Percentiles rank a stretch among this genome's conserved stretches.
These are phyloP conservation scores for Hybos culiciformis DNA, from an alignment of 2,888 invertebrate genomes.

Conservation along the genomic window DNA sequence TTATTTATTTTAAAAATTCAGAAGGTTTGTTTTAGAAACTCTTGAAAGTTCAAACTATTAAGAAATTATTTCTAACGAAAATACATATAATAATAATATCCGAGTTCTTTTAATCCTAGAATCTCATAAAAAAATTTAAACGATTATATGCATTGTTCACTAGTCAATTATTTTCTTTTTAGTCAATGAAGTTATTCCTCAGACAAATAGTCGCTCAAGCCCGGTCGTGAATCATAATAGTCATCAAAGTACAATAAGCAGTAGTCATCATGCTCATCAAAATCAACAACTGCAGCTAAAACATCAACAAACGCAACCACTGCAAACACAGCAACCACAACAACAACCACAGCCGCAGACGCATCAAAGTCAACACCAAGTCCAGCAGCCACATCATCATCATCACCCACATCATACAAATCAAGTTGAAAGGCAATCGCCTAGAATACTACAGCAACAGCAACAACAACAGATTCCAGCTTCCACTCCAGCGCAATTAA, in stretches of 20 bases:
- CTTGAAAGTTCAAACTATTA: too few species aligned
- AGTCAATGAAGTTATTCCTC: slow-evolving; percentile 7
- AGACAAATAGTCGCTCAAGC: slow-evolving; percentile 11
- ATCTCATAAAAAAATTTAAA: too few species aligned
- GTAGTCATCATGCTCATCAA: slow-evolving; percentile 9
- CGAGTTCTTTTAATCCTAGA: too few species aligned
- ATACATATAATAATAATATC: too few species aligned
- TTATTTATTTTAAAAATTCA: too few species aligned
- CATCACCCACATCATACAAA: slow-evolving; percentile 10
- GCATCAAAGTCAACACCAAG: neutral
- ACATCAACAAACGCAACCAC: slow-evolving; percentile 15
- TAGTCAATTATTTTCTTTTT: neutral
- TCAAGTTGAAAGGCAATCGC: slow-evolving; percentile 19
- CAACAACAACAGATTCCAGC: slow-evolving; percentile 13
- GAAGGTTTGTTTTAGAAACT: too few species aligned
- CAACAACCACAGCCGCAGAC: slow-evolving; percentile 8
- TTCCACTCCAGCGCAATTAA: slow-evolving; percentile 3
- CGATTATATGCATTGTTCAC: too few species aligned
- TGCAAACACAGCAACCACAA: too few species aligned
- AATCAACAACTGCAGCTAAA: slow-evolving; percentile 12
- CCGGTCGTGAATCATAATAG: slow-evolving; percentile 31
- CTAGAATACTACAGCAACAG: slow-evolving; percentile 20
- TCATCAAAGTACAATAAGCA: slow-evolving; percentile 4
- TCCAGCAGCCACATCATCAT: neutral
- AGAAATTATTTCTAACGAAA: too few species aligned